These are phyloP conservation scores for Darevskia mixta DNA, from an alignment of 2,797 vertebrate genomes.

Conservation along the genomic window DNA sequence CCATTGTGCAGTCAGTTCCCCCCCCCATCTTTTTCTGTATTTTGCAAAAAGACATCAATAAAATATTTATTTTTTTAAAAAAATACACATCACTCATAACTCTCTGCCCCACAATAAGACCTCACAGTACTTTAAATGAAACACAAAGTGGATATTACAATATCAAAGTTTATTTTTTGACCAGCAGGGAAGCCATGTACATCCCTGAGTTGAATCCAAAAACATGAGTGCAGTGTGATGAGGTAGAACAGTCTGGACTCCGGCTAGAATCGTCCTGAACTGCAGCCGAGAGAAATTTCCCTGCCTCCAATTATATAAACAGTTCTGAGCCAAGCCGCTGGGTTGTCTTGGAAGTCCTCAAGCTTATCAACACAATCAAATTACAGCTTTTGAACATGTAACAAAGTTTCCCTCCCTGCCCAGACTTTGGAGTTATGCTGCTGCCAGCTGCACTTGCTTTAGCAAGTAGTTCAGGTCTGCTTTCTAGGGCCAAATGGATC, in stretches of 20 bases:
- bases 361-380: constrained; percentile 8
- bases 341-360: not conserved
- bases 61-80: too few species aligned
- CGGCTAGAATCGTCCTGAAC: not conserved
- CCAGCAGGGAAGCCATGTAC: constrained; percentile 10
- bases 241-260: constrained; percentile 35
- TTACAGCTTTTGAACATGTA: constrained; percentile 44
- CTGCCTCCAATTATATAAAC: constrained; percentile 3
- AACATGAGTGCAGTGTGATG: not conserved
- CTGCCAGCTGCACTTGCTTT: constrained; percentile 18
- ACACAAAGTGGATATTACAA: not conserved
- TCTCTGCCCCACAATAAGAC: not conserved
- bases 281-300: not conserved
- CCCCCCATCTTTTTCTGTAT: too few species aligned
- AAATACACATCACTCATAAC: not conserved
- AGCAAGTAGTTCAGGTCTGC: fast-evolving
- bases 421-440: not conserved
- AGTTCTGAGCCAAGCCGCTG: not conserved
- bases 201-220: constrained; percentile 9
- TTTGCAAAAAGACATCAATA: too few species aligned
- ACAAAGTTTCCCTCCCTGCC: constrained; percentile 26
- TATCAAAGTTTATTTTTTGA: constrained; percentile 12
- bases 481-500: not conserved
- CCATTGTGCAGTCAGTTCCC: too few species aligned
- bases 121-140: constrained; percentile 17